Conservation (phyloP, 2,888 invertebrate species). For the Epiblema foenella region DNA sequence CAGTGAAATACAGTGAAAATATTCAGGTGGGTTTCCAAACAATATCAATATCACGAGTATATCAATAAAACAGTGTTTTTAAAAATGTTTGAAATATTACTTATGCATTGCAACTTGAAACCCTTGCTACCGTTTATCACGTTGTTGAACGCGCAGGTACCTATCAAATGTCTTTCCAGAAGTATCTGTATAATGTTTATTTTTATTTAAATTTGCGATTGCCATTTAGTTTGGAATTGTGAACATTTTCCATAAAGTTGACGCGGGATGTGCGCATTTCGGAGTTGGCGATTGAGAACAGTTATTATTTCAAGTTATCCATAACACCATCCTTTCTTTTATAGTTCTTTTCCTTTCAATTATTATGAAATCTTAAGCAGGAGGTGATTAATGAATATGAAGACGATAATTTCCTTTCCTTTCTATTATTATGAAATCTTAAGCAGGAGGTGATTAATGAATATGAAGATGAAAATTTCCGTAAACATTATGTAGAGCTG, state of each 20-base stretch:
- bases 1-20: constrained; percentile 44
- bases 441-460: background rate
- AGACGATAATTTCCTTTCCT: too few relatives aligned
- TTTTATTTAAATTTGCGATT: background rate
- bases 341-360: too few relatives aligned
- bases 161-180: constrained; percentile 32
- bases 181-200: constrained; percentile 12
- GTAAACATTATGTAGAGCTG: constrained; percentile 5
- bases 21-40: constrained; percentile 64
- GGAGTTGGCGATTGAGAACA: background rate
- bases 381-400: background rate
- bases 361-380: background rate
- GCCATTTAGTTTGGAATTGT: constrained; percentile 7
- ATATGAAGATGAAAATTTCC: background rate
- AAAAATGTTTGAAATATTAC: constrained; percentile 11
- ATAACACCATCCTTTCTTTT: background rate
- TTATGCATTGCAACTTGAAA: constrained; percentile 49
- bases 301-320: background rate
- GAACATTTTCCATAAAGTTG: constrained; percentile 31
- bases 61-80: background rate
- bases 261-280: constrained; percentile 21
- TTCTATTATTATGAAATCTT: background rate
- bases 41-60: background rate
- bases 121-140: constrained; percentile 39
- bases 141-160: constrained; percentile 14